Conservation (phyloP, 1,140 invertebrate genomes). For the Cardiocondyla obscurior region DNA sequence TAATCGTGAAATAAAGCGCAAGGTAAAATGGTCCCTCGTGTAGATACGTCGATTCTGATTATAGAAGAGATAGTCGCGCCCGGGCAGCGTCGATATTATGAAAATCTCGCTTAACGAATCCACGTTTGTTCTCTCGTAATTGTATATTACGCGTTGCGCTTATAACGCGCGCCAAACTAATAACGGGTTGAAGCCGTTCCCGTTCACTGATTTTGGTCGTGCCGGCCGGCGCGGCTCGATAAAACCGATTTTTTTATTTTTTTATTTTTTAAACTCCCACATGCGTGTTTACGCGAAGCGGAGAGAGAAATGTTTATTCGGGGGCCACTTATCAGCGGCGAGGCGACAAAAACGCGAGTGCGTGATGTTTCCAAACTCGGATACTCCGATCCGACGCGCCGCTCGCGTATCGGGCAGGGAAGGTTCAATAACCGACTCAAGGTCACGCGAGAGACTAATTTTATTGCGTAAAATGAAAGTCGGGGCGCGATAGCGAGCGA, state of each 20-base stretch:
- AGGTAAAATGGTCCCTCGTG: background rate
- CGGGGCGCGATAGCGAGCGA: slow-evolving; percentile 38
- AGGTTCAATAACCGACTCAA: slow-evolving; percentile 80
- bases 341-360: slow-evolving; percentile 41
- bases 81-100: no score
- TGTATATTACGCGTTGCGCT: slow-evolving; percentile 17
- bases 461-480: slow-evolving; percentile 63
- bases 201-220: slow-evolving; percentile 53
- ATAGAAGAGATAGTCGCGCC: slow-evolving; percentile 8
- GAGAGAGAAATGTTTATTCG: slow-evolving; percentile 66
- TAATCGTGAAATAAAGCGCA: background rate
- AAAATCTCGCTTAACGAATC: background rate
- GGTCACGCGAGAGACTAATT: slow-evolving; percentile 58
- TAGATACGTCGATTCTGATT: background rate
- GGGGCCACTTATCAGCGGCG: slow-evolving; percentile 46
- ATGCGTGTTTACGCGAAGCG: background rate
- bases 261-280: slow-evolving; percentile 31
- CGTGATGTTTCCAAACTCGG: slow-evolving; percentile 43
- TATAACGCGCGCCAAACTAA: slow-evolving; percentile 38
- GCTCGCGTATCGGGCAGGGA: slow-evolving; percentile 69
- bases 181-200: slow-evolving; percentile 29
- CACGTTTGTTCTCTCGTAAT: background rate
- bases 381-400: slow-evolving; percentile 30
- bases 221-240: slow-evolving; percentile 6
- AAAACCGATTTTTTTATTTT: slow-evolving; percentile 31